Evolutionary conservation across 2,888 invertebrate species (phyloP).

Genomic region (Tetragnatha montana): DNA sequence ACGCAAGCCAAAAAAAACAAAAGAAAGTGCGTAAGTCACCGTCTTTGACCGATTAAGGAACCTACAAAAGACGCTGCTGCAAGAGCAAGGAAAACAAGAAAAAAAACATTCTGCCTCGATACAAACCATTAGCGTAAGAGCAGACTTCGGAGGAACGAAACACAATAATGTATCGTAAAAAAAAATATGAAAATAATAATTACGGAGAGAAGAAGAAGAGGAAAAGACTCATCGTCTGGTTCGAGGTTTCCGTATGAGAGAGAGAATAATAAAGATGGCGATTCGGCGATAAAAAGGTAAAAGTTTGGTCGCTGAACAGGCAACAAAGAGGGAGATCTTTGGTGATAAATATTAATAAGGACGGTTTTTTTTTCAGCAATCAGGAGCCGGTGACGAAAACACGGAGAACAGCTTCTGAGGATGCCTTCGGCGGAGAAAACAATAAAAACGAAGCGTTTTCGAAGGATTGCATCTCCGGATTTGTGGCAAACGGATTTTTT

Average conservation of each 20-base stretch:
- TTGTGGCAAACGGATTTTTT: too few relatives aligned
- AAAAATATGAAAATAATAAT: constrained; percentile 2
- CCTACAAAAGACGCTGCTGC: constrained; percentile 43
- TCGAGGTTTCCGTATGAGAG: not conserved
- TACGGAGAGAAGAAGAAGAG: not conserved
- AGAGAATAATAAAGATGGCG: constrained; percentile 32
- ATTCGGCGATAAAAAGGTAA: constrained; percentile 32
- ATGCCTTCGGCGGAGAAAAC: not conserved
- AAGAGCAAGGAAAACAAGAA: constrained; percentile 30
- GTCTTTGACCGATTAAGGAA: constrained; percentile 42
- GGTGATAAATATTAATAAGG: constrained; percentile 55
- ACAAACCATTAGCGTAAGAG: constrained; percentile 46
- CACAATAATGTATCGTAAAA: too few relatives aligned
- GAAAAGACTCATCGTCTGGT: constrained; percentile 21
- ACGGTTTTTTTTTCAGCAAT: not conserved
- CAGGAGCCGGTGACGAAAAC: not conserved
- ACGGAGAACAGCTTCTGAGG: not conserved
- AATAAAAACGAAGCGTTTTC: not conserved
- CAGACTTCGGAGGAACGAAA: not conserved
- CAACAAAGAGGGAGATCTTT: constrained; percentile 16
- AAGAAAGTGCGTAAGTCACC: constrained; percentile 12
- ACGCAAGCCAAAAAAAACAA: not conserved
- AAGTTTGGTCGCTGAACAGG: constrained; percentile 36
- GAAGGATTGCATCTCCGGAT: too few relatives aligned
- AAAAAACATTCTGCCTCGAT: constrained; percentile 45